Conservation (phyloP, 2,113 vertebrate species). For the Prochilodus magdalenae region DNA sequence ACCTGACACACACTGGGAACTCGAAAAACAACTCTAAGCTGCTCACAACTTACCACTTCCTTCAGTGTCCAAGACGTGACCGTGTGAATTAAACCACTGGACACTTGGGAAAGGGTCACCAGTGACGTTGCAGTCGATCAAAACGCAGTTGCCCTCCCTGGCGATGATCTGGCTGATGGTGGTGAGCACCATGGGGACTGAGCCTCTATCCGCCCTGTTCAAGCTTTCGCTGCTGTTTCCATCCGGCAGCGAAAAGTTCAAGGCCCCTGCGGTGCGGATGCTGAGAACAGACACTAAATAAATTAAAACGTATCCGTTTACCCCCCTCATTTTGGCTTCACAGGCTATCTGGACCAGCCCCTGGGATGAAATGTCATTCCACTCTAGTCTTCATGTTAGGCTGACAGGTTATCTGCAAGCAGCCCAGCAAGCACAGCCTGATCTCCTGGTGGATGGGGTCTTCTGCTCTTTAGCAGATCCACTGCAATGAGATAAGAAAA, state of each 20-base stretch:
- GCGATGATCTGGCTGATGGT: slow-evolving; percentile 88
- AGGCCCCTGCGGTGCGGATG: slow-evolving; percentile 66
- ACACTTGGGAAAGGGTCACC: slow-evolving; percentile 86
- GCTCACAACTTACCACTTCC: slow-evolving; percentile 57
- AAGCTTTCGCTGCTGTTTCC: slow-evolving; percentile 75
- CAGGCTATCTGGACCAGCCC: slow-evolving; percentile 34
- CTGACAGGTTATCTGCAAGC: slow-evolving; percentile 66
- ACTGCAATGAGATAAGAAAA: slow-evolving; percentile 7
- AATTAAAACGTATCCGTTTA: slow-evolving; percentile 46
- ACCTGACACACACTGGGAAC: background rate
- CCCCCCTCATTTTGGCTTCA: slow-evolving; percentile 70
- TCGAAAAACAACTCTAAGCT: background rate
- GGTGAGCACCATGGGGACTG: slow-evolving; percentile 78
- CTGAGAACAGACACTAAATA: slow-evolving; percentile 58
- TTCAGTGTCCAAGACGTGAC: slow-evolving; percentile 80
- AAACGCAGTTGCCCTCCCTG: slow-evolving; percentile 89
- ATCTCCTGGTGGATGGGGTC: background rate
- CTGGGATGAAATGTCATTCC: slow-evolving; percentile 63
- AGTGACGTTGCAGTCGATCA: slow-evolving; percentile 92
- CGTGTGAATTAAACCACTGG: slow-evolving; percentile 93
- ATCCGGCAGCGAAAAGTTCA: slow-evolving; percentile 67
- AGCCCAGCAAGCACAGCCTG: slow-evolving; percentile 29
- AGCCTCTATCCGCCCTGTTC: slow-evolving; percentile 69
- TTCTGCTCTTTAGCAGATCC: background rate
- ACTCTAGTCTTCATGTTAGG: slow-evolving; percentile 58